Evolutionary conservation across 2,113 vertebrate species (phyloP).

Genomic region (Eretmochelys imbricata): DNA sequence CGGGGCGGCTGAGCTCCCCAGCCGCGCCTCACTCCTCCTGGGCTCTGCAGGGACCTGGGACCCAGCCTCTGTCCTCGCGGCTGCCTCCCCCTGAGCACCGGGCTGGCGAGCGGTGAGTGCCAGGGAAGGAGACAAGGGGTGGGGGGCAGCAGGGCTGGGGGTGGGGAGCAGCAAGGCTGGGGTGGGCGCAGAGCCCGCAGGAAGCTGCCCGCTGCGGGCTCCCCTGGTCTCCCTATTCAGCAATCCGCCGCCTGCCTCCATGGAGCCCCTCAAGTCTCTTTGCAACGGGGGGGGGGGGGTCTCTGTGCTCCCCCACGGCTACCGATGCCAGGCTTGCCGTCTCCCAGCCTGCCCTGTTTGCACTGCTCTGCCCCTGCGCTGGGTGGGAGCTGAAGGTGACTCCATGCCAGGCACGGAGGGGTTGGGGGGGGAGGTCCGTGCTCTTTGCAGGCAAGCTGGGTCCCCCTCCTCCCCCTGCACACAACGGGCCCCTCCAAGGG

Average conservation of each 20-base stretch:
- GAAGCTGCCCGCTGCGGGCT: no score
- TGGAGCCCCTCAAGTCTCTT: no score
- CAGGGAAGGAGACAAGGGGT: background rate
- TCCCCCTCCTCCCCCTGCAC: background rate
- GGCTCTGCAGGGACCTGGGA: background rate
- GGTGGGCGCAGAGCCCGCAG: no score
- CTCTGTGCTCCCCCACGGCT: background rate
- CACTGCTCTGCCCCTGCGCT: background rate
- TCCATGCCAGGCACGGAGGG: background rate
- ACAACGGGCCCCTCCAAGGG: background rate
- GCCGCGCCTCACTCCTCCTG: background rate
- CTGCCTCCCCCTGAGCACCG: background rate
- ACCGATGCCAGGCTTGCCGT: background rate
- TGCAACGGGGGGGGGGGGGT: no score
- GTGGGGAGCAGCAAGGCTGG: no score
- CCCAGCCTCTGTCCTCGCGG: background rate
- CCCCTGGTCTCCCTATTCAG: no score
- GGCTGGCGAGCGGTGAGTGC: conserved; percentile 54
- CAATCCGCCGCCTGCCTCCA: no score
- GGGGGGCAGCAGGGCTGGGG: background rate
- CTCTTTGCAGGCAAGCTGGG: background rate
- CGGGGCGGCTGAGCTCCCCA: background rate
- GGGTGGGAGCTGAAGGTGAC: background rate
- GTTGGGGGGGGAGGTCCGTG: background rate
- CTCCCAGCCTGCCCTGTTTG: background rate